Conservation (phyloP, 2,113 vertebrate species). For the Grammomys surdaster region DNA sequence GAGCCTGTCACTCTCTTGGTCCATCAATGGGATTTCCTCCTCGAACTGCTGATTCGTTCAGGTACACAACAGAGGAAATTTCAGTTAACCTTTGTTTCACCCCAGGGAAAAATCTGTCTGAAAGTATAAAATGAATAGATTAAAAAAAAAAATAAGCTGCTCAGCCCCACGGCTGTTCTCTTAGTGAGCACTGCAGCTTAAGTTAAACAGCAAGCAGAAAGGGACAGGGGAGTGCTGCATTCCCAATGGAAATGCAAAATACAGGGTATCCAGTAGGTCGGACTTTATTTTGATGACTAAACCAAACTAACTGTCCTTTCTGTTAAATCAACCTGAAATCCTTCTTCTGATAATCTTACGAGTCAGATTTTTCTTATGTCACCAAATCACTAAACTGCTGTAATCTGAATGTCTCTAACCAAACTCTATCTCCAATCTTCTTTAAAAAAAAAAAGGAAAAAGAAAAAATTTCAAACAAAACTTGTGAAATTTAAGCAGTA, state of each 20-base stretch:
- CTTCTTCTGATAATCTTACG: conserved; percentile 63
- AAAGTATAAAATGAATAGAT: conserved; percentile 91
- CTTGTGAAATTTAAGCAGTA: conserved; percentile 41
- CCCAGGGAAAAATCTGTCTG: conserved; percentile 91
- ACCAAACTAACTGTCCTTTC: conserved; percentile 74
- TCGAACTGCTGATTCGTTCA: conserved; percentile 93
- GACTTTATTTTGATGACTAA: conserved; percentile 83
- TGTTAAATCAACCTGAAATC: conserved; percentile 63
- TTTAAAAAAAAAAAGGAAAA: neutral
- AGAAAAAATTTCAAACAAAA: conserved; percentile 58
- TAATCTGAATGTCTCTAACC: neutral
- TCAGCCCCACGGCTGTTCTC: conserved; percentile 87
- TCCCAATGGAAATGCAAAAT: conserved; percentile 84
- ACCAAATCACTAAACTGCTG: conserved; percentile 11
- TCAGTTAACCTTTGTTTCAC: conserved; percentile 94
- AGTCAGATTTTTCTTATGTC: conserved; percentile 56
- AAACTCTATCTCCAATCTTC: conserved; percentile 23
- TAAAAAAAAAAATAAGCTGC: conserved; percentile 85
- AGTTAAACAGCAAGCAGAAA: conserved; percentile 86
- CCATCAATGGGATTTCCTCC: conserved; percentile 93
- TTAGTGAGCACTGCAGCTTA: conserved; percentile 86
- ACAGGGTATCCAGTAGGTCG: conserved; percentile 77
- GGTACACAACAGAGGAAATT: conserved; percentile 92
- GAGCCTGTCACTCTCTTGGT: conserved; percentile 91
- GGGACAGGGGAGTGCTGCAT: conserved; percentile 84